phyloP scores from a whole-genome alignment of 1,140 invertebrate genomes.

The Bactericera cockerelli region DNA sequence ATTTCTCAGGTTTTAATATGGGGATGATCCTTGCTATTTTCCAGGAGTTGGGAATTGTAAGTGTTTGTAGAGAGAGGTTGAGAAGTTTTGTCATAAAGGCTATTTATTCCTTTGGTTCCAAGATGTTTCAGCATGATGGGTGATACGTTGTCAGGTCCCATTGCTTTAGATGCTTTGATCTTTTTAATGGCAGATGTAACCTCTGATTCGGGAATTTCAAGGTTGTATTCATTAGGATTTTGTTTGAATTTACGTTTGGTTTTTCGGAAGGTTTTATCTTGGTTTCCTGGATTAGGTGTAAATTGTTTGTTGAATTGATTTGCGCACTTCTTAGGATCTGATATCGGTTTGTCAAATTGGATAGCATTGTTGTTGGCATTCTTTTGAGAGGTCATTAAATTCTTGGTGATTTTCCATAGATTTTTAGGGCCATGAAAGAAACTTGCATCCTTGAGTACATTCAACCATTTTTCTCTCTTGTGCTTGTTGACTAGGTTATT shows the following conservation, averaged over 20 bases:
- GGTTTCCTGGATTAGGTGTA: neutral
- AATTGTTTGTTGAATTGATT: slow-evolving; percentile 9
- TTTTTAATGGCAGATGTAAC: neutral
- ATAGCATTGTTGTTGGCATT: neutral
- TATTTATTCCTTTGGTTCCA: neutral
- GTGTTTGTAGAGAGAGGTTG: slow-evolving; percentile 9
- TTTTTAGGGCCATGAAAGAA: slow-evolving; percentile 4
- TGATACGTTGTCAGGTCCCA: slow-evolving; percentile 10
- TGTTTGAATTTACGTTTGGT: neutral
- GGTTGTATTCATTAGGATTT: neutral
- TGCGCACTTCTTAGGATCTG: neutral
- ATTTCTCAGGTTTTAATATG: neutral
- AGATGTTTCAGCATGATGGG: slow-evolving; percentile 11
- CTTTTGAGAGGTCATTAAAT: neutral
- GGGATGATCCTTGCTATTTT: neutral
- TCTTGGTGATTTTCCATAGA: neutral
- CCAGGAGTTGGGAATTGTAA: neutral
- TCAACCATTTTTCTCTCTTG: neutral
- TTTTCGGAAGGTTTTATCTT: neutral
- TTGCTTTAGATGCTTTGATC: neutral
- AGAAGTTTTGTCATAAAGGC: slow-evolving; percentile 6
- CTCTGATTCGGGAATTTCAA: neutral
- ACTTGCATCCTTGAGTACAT: slow-evolving; percentile 4
- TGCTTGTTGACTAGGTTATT: neutral
- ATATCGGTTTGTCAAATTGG: neutral